Conservation (phyloP, 2,113 vertebrate species). For the Gallinago media region DNA sequence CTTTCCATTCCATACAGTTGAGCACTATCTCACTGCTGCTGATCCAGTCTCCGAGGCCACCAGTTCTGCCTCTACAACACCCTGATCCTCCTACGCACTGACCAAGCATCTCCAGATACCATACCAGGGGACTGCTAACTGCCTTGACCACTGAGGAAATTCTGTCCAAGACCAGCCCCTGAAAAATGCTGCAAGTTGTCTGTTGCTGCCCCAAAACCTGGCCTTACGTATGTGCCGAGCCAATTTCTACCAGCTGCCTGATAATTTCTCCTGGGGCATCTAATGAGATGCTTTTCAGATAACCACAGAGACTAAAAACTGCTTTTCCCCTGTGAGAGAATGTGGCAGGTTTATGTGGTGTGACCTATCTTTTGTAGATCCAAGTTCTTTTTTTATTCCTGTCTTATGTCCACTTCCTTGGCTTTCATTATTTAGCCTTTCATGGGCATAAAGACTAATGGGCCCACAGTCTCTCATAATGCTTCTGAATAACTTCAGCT, state of each 20-base stretch:
- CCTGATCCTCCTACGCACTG: background rate
- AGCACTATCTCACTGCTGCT: background rate
- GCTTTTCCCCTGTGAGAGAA: background rate
- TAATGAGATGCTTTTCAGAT: background rate
- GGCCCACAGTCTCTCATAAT: background rate
- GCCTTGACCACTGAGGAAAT: fast-evolving
- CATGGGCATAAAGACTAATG: background rate
- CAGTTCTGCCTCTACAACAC: background rate
- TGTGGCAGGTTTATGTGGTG: background rate
- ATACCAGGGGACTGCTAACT: background rate
- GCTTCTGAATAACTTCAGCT: background rate
- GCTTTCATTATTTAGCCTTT: background rate
- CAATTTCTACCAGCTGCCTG: background rate
- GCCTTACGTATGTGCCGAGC: fast-evolving
- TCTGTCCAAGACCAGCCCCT: background rate
- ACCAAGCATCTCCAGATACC: background rate
- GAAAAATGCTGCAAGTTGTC: background rate
- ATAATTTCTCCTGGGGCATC: background rate
- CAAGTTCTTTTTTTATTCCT: background rate
- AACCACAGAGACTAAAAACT: background rate
- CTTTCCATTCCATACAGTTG: background rate
- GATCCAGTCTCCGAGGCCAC: background rate
- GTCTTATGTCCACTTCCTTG: background rate
- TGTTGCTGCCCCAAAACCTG: background rate
- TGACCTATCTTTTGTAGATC: background rate